phyloP scores from a whole-genome alignment of 2,888 invertebrate species.

The Aporophyla nigra region DNA sequence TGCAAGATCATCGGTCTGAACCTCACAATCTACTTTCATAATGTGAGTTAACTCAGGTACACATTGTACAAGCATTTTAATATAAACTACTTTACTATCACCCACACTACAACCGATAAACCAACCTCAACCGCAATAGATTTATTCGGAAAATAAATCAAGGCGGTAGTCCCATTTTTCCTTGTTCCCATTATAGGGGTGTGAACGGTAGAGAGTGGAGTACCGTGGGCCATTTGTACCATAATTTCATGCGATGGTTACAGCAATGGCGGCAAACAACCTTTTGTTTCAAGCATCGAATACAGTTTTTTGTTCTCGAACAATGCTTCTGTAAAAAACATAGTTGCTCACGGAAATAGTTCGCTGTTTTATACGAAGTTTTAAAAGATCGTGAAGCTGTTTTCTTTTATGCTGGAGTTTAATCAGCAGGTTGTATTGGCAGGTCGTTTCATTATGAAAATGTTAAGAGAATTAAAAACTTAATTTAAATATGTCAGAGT shows the following conservation, averaged over 20 bases:
- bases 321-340: slow-evolving; percentile 48
- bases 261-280: slow-evolving; percentile 47
- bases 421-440: slow-evolving; percentile 14
- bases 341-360: slow-evolving; percentile 58
- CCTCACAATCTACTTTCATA: no score
- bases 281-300: slow-evolving; percentile 65
- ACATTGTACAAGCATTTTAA: background rate
- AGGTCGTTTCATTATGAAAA: background rate
- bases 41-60: no score
- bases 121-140: slow-evolving; percentile 16
- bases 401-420: slow-evolving; percentile 39
- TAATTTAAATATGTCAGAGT: background rate
- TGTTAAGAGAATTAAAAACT: background rate
- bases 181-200: slow-evolving; percentile 44
- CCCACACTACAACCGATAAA: slow-evolving; percentile 13
- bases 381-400: slow-evolving; percentile 42
- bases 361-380: slow-evolving; percentile 36
- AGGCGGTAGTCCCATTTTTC: slow-evolving; percentile 49
- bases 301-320: slow-evolving; percentile 62
- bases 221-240: slow-evolving; percentile 60
- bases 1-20: no score
- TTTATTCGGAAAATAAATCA: slow-evolving; percentile 55
- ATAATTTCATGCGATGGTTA: slow-evolving; percentile 62
- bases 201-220: slow-evolving; percentile 45
- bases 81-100: background rate